Base-by-base conservation (phyloP, 1,140 invertebrate genomes). In the Drosophila melanica region DNA sequence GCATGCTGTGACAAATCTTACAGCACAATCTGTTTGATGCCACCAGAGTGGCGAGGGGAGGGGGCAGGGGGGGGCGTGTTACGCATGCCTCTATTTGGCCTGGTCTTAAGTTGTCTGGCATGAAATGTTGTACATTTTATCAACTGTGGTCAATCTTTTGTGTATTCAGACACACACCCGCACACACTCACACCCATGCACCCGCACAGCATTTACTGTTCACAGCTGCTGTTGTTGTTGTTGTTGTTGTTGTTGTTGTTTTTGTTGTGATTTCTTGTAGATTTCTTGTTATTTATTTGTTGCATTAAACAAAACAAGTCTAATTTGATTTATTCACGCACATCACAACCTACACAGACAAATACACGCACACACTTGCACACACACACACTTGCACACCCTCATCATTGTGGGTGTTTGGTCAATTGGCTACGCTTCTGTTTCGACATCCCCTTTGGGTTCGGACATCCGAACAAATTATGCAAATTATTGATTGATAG, bases 281-380 rank as follows among this genome's bases (percentile, higher is more conserved):
- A 84, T 87, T 77, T 87, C 76, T 66, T 82, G 84, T 87, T 87
- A 82, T 87, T 82, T 89, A 89, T 87, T 87, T 89, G 82, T 87
- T 84, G 75, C 79, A 89, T 75, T 69, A 78, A 76, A 81, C 54
- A 86, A 86, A 70, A 86, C 67, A 86, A 86, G 86, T 86, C 78
- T 78, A 81, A 81, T 86, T 86, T 86, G 81, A 86, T 86, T 86
- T 86, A 86, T 86, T 82, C 75, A 79, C 65, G 27, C 71, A 62
- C 64, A 66, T 12, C 44, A 55, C 14, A 39, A 68, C 20, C 55
- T 55, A 42, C 55, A 70, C 50, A 55, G 18, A 18, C 18, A 18
- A 6, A 33, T 57, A 42, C 55, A 55, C 60, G 35, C 27, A 18
- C 9, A 58, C 53, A 30, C 37, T 6, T 41, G 53, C 30, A 37